Evolutionary conservation across 2,113 vertebrate species (phyloP).

Genomic region (Cromileptes altivelis): DNA sequence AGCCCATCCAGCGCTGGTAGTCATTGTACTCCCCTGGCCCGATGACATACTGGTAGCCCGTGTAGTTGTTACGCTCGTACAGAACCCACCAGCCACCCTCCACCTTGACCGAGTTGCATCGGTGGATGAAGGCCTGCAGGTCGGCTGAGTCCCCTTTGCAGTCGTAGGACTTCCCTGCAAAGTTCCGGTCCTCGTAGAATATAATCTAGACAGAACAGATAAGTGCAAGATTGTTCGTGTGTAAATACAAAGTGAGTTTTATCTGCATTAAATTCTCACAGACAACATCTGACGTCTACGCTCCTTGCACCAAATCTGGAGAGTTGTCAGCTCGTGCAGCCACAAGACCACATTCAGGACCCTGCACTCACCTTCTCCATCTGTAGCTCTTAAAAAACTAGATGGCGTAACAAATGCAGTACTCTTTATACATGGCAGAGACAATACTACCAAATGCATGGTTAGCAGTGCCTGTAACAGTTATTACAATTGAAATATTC

Average conservation of each 20-base stretch:
- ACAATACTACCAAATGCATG: conserved; percentile 61
- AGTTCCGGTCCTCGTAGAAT: conserved; percentile 80
- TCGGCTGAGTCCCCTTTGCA: conserved; percentile 79
- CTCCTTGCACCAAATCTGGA: not conserved
- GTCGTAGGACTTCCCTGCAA: conserved; percentile 80
- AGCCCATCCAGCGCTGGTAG: conserved; percentile 73
- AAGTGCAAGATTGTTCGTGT: too few relatives aligned
- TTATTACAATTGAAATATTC: conserved; percentile 66
- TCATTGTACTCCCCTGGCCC: conserved; percentile 67
- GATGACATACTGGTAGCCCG: conserved; percentile 64
- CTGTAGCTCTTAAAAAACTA: conserved; percentile 19
- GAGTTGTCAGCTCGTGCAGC: not conserved
- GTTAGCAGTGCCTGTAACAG: conserved; percentile 52
- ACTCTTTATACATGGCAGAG: conserved; percentile 64
- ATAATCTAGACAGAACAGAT: conserved; percentile 42
- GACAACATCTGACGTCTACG: not conserved
- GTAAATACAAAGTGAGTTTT: not conserved
- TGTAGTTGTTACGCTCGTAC: conserved; percentile 64
- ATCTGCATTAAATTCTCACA: too few relatives aligned
- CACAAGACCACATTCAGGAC: not conserved
- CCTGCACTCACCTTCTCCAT: conserved; percentile 66
- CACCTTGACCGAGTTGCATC: conserved; percentile 81
- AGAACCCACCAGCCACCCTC: conserved; percentile 79
- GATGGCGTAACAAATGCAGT: not conserved
- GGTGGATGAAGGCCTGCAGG: conserved; percentile 73